Evolutionary conservation across 2,797 vertebrate genomes (phyloP).

Genomic region (Aulostomus chinensis): DNA sequence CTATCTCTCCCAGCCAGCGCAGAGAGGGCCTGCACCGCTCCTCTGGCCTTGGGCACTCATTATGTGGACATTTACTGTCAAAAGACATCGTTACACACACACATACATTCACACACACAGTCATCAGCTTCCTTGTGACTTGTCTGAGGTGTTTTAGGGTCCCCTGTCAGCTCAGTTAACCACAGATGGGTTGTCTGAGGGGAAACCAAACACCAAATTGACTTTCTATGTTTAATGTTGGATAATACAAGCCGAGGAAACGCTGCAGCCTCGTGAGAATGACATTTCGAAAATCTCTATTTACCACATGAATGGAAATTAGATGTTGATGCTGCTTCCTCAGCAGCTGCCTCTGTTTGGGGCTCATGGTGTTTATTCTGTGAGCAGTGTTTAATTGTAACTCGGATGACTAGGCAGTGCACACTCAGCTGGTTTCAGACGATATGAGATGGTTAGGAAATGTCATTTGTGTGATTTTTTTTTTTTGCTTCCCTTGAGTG

Average conservation of each 20-base stretch:
- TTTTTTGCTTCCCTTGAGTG: too few species aligned
- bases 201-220: slow-evolving; percentile 6
- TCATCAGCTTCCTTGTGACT: not conserved
- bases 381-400: slow-evolving; percentile 30
- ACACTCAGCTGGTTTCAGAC: slow-evolving; percentile 29
- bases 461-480: too few species aligned
- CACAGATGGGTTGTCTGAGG: slow-evolving; percentile 2
- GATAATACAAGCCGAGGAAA: slow-evolving; percentile 1
- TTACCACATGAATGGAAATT: slow-evolving; percentile 27
- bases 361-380: slow-evolving; percentile 22
- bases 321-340: slow-evolving; percentile 12
- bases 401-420: slow-evolving; percentile 33
- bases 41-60: slow-evolving; percentile 16
- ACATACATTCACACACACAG: not conserved
- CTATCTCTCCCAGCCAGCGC: slow-evolving; percentile 8
- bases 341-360: slow-evolving; percentile 18
- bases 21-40: slow-evolving; percentile 17
- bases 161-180: slow-evolving; percentile 18
- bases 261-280: slow-evolving; percentile 15
- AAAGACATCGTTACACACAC: slow-evolving; percentile 1
- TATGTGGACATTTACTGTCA: slow-evolving; percentile 27
- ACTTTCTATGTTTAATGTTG: slow-evolving; percentile 2
- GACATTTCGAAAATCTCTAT: slow-evolving; percentile 26
- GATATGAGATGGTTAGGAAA: slow-evolving; percentile 26
- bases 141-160: slow-evolving; percentile 5